Percentiles rank a stretch among this genome's conserved stretches.
Evolutionary conservation across 2,888 invertebrate species (phyloP).

Genomic region (Lissonota sp.): DNA sequence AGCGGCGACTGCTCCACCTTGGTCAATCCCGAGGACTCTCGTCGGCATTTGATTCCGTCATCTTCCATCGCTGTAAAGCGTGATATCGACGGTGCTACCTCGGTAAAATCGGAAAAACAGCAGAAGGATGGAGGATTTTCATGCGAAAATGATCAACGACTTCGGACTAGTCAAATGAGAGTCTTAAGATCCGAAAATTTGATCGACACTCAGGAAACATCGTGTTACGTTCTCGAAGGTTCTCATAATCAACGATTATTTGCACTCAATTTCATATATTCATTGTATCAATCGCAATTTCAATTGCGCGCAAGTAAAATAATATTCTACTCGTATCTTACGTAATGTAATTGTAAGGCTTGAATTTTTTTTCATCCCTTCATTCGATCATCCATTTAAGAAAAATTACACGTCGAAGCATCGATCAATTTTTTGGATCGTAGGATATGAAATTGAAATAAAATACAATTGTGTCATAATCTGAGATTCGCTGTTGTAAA

Average conservation of each 20-base stretch:
- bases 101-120: background rate
- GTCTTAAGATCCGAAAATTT: conserved; percentile 75
- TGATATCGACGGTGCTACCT: background rate
- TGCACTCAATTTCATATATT: background rate
- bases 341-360: too few relatives aligned
- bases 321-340: too few relatives aligned
- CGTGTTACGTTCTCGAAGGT: conserved; percentile 82
- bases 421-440: too few relatives aligned
- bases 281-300: too few relatives aligned
- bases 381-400: too few relatives aligned
- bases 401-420: too few relatives aligned
- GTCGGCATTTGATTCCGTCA: background rate
- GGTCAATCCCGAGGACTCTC: conserved; percentile 20
- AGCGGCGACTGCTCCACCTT: conserved; percentile 24
- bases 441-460: too few relatives aligned
- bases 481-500: too few relatives aligned
- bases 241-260: conserved; percentile 30
- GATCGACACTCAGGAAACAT: conserved; percentile 79
- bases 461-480: too few relatives aligned
- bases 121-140: conserved; percentile 10
- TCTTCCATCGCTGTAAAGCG: background rate
- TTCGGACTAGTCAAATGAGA: conserved; percentile 81
- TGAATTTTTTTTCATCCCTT: too few relatives aligned
- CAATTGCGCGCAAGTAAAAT: too few relatives aligned
- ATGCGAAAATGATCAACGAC: background rate